phyloP scores from a whole-genome alignment of 1,140 invertebrate species.

The Macrobrachium nipponense region DNA sequence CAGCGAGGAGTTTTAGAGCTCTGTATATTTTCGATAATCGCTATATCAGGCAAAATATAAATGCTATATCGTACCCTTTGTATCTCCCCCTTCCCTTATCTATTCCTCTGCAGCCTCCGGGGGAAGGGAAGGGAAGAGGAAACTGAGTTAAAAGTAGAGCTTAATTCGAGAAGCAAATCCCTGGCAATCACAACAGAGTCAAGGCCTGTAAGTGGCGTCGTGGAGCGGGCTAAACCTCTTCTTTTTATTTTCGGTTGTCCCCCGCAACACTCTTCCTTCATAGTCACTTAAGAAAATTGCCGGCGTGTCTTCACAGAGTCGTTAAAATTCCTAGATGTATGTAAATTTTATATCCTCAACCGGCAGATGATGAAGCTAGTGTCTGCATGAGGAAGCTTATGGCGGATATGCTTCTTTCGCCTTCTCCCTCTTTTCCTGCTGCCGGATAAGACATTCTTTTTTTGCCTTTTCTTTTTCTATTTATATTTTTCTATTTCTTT shows the following conservation, averaged over 20 bases:
- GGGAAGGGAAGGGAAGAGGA: too few relatives aligned
- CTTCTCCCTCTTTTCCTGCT: neutral
- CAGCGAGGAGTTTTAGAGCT: too few relatives aligned
- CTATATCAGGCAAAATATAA: too few relatives aligned
- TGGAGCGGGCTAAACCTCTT: neutral
- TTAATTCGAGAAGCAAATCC: too few relatives aligned
- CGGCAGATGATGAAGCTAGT: slow-evolving; percentile 20
- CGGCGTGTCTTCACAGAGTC: slow-evolving; percentile 39
- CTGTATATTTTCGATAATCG: too few relatives aligned
- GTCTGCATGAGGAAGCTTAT: slow-evolving; percentile 16
- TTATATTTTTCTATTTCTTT: neutral
- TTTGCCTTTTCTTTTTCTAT: neutral
- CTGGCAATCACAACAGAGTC: too few relatives aligned
- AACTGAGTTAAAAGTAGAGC: too few relatives aligned
- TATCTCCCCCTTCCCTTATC: neutral
- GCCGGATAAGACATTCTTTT: too few relatives aligned
- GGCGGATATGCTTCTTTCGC: neutral
- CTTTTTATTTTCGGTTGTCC: neutral
- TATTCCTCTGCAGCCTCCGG: neutral
- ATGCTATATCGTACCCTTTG: neutral
- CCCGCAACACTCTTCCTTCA: slow-evolving; percentile 3
- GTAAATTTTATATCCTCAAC: slow-evolving; percentile 23
- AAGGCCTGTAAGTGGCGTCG: too few relatives aligned
- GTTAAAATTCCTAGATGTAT: slow-evolving; percentile 51
- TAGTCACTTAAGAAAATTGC: slow-evolving; percentile 50